Evolutionary conservation across 2,797 vertebrate genomes (phyloP).

Genomic region (Chromis chromis): DNA sequence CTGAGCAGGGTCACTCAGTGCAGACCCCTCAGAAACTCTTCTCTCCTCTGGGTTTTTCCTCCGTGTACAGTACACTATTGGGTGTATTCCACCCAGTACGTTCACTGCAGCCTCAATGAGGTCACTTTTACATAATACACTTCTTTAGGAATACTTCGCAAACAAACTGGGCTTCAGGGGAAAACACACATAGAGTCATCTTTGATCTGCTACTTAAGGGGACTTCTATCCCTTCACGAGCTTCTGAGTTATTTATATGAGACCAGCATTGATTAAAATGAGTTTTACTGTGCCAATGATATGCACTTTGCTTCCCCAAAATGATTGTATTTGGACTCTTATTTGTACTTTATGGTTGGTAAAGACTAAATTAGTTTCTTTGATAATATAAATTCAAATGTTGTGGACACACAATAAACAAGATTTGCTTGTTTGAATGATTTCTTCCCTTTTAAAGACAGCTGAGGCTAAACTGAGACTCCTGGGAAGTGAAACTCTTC

Average conservation of each 20-base stretch:
- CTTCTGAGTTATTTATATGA: constrained; percentile 83
- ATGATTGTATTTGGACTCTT: constrained; percentile 79
- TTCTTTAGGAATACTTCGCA: constrained; percentile 74
- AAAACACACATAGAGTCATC: constrained; percentile 58
- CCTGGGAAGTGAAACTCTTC: constrained; percentile 58
- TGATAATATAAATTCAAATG: constrained; percentile 70
- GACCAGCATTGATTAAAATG: constrained; percentile 76
- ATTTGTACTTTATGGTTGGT: constrained; percentile 73
- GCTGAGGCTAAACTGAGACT: constrained; percentile 62
- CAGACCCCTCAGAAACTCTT: constrained; percentile 59
- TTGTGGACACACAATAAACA: constrained; percentile 74
- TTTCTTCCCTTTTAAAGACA: constrained; percentile 54
- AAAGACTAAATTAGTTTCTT: constrained; percentile 77
- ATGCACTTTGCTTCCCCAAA: constrained; percentile 81
- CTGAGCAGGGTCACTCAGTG: constrained; percentile 47
- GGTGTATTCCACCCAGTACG: constrained; percentile 80
- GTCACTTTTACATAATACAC: constrained; percentile 80
- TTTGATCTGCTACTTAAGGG: constrained; percentile 69
- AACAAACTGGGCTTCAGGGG: constrained; percentile 74
- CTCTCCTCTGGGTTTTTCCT: constrained; percentile 69
- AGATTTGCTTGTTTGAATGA: constrained; percentile 60
- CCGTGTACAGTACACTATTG: constrained; percentile 81
- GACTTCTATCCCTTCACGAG: constrained; percentile 52
- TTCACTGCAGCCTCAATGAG: constrained; percentile 85
- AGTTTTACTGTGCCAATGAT: constrained; percentile 80